phyloP scores from a whole-genome alignment of 2,113 vertebrate genomes.

The Motacilla alba region DNA sequence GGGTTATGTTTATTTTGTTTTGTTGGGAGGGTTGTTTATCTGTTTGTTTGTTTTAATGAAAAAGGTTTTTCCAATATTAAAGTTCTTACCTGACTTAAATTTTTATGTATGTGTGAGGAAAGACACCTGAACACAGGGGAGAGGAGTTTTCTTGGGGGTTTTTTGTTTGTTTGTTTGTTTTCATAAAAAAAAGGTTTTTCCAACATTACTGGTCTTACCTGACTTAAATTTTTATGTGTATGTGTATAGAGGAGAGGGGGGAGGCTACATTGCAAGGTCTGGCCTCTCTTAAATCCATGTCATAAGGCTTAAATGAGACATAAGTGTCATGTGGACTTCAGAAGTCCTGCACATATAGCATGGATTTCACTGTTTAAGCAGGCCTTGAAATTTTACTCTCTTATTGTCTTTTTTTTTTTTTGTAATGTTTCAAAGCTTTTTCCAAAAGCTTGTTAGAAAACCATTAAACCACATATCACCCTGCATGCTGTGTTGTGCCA shows the following conservation, averaged over 20 bases:
- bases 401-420: neutral
- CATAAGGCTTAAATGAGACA: neutral
- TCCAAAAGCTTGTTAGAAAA: conserved; percentile 16
- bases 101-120: neutral
- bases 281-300: neutral
- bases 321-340: neutral
- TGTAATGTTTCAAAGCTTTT: neutral
- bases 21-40: neutral
- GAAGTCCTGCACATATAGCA: neutral
- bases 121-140: fast-evolving
- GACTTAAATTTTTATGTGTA: neutral
- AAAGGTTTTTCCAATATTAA: neutral
- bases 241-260: fast-evolving
- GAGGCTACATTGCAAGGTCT: neutral
- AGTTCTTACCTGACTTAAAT: neutral
- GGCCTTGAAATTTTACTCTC: neutral
- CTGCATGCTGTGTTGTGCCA: neutral
- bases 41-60: neutral
- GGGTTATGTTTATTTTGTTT: neutral
- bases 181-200: neutral
- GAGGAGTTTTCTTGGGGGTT: neutral
- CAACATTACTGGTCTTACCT: neutral
- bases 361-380: neutral
- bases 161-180: neutral
- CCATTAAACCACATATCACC: neutral